phyloP scores from a whole-genome alignment of 2,888 invertebrate genomes.

The Cheilosia variabilis region DNA sequence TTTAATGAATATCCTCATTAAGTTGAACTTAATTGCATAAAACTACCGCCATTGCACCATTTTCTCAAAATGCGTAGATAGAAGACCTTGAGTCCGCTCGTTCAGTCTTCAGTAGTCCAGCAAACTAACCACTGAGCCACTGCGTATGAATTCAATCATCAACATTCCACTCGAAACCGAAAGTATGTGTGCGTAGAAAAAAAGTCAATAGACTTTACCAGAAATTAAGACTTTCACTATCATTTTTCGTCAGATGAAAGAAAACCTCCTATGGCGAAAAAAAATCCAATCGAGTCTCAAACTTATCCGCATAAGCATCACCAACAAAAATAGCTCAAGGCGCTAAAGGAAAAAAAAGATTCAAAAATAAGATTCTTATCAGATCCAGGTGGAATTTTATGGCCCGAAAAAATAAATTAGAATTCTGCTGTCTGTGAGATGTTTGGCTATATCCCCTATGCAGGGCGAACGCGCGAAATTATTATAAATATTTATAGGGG shows the following conservation, averaged over 20 bases:
- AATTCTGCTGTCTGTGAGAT: slow-evolving; percentile 16
- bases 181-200: no score
- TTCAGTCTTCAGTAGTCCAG: no score
- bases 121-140: no score
- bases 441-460: not conserved
- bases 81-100: no score
- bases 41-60: no score
- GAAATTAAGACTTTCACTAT: not conserved
- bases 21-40: no score
- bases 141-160: no score
- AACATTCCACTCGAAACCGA: no score
- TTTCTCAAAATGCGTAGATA: no score
- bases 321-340: not conserved
- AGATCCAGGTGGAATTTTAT: slow-evolving; percentile 36
- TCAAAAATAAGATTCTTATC: slow-evolving; percentile 24
- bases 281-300: not conserved
- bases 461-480: slow-evolving; percentile 14
- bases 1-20: no score
- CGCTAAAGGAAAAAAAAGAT: not conserved
- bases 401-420: slow-evolving; percentile 44
- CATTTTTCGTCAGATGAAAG: not conserved
- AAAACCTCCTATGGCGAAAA: slow-evolving; percentile 8
- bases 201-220: no score
- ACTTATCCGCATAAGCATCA: not conserved
- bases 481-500: slow-evolving; percentile 35